Evolutionary conservation across 2,797 vertebrate genomes (phyloP).

Genomic region (Arvicola amphibius): DNA sequence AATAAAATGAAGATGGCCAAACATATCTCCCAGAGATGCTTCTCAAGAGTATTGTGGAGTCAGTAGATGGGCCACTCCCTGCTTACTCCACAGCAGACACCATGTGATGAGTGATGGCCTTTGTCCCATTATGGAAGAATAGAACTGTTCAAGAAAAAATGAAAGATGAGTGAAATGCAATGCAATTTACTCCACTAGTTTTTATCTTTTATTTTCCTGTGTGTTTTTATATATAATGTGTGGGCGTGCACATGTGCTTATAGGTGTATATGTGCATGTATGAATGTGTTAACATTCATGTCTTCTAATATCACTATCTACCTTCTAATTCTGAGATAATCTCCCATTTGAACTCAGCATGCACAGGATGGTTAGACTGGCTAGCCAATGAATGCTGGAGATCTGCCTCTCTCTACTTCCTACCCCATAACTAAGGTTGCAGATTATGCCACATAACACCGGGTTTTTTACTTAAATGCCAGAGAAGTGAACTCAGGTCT

Average conservation of each 20-base stretch:
- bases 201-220: background rate
- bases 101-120: background rate
- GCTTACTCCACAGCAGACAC: background rate
- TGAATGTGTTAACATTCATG: background rate
- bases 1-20: slow-evolving; percentile 13
- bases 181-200: background rate
- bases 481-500: background rate
- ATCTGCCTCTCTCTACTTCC: background rate
- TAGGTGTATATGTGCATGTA: background rate
- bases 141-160: background rate
- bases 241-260: background rate
- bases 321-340: background rate
- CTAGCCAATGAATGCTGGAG: background rate
- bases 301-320: background rate
- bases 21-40: background rate
- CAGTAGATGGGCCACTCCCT: background rate
- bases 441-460: background rate
- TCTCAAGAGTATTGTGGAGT: background rate
- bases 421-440: background rate
- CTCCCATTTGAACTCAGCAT: background rate
- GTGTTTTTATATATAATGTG: no score
- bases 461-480: no score
- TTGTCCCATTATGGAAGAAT: background rate
- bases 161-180: background rate
- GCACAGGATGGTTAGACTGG: background rate